Base-by-base conservation (phyloP, 2,113 vertebrate genomes). In the Clarias macrocephalus region DNA sequence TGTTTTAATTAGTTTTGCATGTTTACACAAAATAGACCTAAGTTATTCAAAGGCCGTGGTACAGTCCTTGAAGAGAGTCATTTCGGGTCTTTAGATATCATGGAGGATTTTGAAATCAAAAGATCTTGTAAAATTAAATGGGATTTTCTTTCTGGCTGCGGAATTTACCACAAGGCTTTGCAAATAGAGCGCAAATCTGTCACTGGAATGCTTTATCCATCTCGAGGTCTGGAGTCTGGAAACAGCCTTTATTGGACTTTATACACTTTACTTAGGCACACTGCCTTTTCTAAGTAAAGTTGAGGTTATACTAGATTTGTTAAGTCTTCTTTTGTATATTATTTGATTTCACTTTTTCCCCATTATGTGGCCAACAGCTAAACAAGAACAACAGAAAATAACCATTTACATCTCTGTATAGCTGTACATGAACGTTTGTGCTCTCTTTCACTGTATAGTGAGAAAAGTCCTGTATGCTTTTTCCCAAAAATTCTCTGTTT, bases 101-200 rank as follows among this genome's bases (percentile, higher is more conserved):
- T 73, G 89, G 85, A 92, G 91, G 92, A 92, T 82, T 92, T 93
- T 89, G 89, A 91, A 92, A 90, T 92, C 92, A 92, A 90, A 91
- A 89, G 91, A 91, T 91, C 92, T 94, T 93, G 93, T 95, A 93
- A 95, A 95, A 94, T 93, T 92, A 93, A 95, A 93, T 92, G 89
- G 93, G 93, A 93, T 94, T 94, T 95, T 95, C 94, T 93, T 91
- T 92, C 91, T 93, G 93, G 91, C 92, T 86, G 88, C 88, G 87
- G 91, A 88, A 90, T 93, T 93, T 87, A 93, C 92, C 93, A 86
- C 93, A 94, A 90, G 90, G 90, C 91, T 92, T 92, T 94, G 88
- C 91, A 88, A 89, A 87, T 87, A 80, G 91, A 92, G 91, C 91
- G 77, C 92, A 89, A 89, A 90, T 87, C 93, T 93, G 92, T 94